Base-by-base conservation (phyloP, 2,888 invertebrate genomes). In the Allolobophora icterica region DNA sequence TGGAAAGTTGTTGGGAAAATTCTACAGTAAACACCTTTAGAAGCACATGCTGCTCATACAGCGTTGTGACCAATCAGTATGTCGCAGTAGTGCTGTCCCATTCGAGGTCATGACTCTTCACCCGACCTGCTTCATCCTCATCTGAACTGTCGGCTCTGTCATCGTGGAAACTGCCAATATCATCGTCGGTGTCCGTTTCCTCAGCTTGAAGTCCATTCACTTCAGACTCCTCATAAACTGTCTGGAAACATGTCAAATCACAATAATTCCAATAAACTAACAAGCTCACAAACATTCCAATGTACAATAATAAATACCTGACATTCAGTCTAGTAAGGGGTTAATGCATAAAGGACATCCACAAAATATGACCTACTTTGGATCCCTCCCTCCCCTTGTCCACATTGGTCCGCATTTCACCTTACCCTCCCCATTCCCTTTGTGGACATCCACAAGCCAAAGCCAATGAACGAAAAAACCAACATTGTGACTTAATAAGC, bases 71-170 rank as follows among this genome's bases (percentile, higher is more conserved):
- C 33, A 34, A 11, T 92, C 91, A 93, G 91, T 93, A 92, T 71
- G 91, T 92, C 34, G 92, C 90, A 21, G 92, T 92, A 17, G 92
- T 92, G 91, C 96, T 96, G 94, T 96, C 96, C 96, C 96, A 96
- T 94, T 96, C 96, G 92, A 96, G 95, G 91, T 96, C 96, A 52
- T 94, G 94, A 90, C 93, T 93, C 83, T 92, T 93, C 4, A 93
- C 92, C 52, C 83, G 71, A 30, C 71, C 96, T 91, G 96, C 95
- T 91, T 96, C 96, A 58, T 95, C 95, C n/a, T 94, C 94, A 89
- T 95, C 95, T 42, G 95, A 95, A 89, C 96, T 96, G 15, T 95
- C 96, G 92, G 94, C 94, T 91, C 94, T 95, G n/a, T 94, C 94
- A 45, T 95, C 95, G 30, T 94, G 94, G 45, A 95, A 95, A 91